Percentiles rank a stretch among this genome's conserved stretches.
These are phyloP conservation scores for Arbacia lixula DNA, from an alignment of 53 echinoderm and acorn worm genomes.

Conservation along the genomic window DNA sequence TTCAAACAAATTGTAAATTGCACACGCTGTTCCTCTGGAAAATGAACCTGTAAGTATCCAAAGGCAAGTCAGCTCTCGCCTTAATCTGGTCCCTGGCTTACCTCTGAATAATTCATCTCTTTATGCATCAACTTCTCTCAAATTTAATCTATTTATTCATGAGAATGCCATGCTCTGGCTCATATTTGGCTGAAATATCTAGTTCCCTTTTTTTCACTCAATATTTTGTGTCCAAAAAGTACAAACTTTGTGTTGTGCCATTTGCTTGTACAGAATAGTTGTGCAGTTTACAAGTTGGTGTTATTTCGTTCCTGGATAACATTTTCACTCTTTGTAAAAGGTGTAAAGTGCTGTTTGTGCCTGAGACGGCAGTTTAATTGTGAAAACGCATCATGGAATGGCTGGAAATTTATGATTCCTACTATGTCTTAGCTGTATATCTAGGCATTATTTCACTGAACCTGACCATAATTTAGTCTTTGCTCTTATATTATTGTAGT, in stretches of 20 bases:
- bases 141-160: constrained; percentile 53
- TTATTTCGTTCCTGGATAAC: not conserved
- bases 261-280: constrained; percentile 33
- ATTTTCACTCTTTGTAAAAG: not conserved
- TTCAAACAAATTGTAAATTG: constrained; percentile 41
- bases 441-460: too few species aligned
- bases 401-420: too few species aligned
- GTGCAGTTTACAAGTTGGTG: constrained; percentile 35
- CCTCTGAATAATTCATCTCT: constrained; percentile 28
- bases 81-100: constrained; percentile 19
- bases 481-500: too few species aligned
- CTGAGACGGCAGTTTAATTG: too few species aligned
- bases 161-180: constrained; percentile 24
- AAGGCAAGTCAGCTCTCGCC: constrained; percentile 31
- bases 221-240: too few species aligned
- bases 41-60: constrained; percentile 27
- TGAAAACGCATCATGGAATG: too few species aligned
- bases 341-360: too few species aligned
- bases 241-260: too few species aligned
- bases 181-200: constrained; percentile 4
- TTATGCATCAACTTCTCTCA: constrained; percentile 30
- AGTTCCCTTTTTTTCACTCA: not conserved
- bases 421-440: too few species aligned
- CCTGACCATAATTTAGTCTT: too few species aligned
- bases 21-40: constrained; percentile 31